Evolutionary conservation across 2,888 invertebrate species (phyloP).

Genomic region (Sarcophaga variegata): DNA sequence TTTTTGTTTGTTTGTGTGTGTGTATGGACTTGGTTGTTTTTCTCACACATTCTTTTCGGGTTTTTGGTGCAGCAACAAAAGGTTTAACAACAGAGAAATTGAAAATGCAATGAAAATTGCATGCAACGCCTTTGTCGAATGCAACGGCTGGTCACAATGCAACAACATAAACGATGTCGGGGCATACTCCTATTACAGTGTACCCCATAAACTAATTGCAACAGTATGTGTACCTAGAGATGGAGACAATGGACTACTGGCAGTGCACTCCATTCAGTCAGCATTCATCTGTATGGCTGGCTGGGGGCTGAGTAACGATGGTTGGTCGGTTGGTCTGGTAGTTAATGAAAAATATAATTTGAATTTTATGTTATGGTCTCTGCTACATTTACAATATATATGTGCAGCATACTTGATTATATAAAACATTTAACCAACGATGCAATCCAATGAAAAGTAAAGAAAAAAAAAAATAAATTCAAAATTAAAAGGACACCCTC

Average conservation of each 20-base stretch:
- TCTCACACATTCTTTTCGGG: background rate
- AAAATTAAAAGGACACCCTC: background rate
- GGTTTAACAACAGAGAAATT: background rate
- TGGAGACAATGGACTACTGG: constrained; percentile 35
- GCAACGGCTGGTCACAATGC: constrained; percentile 64
- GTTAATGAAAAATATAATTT: constrained; percentile 70
- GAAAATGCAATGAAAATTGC: constrained; percentile 75
- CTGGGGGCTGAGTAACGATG: constrained; percentile 7
- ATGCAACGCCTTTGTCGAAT: constrained; percentile 68
- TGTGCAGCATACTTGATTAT: background rate
- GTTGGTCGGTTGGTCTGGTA: constrained; percentile 22
- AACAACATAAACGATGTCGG: constrained; percentile 32
- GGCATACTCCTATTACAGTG: constrained; percentile 40
- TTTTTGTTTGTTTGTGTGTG: background rate
- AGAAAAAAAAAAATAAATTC: background rate
- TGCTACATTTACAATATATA: background rate
- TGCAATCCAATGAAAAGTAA: background rate
- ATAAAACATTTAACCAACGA: constrained; percentile 25
- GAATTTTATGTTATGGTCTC: constrained; percentile 68
- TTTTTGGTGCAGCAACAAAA: too few species aligned
- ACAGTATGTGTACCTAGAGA: constrained; percentile 34
- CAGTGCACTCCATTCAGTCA: constrained; percentile 17
- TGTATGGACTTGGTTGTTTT: constrained; percentile 41
- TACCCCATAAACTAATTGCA: background rate
- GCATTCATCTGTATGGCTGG: constrained; percentile 39